Percentiles rank a stretch among this genome's conserved stretches.
These are phyloP conservation scores for Eptesicus fuscus DNA, from an alignment of 2,113 vertebrate genomes.

Conservation along the genomic window DNA sequence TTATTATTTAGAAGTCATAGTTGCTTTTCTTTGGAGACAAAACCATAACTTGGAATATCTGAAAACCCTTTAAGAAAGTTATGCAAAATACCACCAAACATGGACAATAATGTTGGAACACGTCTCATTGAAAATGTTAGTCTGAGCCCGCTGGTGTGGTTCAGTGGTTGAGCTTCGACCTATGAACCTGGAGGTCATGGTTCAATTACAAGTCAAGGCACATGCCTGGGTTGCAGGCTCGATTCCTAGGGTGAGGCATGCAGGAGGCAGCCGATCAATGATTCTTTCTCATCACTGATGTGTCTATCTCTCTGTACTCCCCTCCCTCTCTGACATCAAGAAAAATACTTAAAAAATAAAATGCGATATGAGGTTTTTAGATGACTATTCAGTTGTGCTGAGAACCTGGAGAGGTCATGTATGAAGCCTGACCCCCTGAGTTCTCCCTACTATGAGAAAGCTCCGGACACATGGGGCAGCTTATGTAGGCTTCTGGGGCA, in stretches of 20 bases:
- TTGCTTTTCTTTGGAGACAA: neutral
- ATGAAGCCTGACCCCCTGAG: neutral
- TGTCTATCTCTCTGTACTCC: no score
- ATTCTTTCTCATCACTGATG: no score
- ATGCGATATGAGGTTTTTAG: neutral
- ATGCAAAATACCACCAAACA: constrained; percentile 22
- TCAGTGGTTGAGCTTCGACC: no score
- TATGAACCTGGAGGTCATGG: no score
- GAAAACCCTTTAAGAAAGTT: neutral
- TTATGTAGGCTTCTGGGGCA: accelerated
- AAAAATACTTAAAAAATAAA: neutral
- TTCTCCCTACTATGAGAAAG: neutral
- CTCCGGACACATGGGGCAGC: neutral
- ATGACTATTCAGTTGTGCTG: neutral
- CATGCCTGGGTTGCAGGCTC: no score
- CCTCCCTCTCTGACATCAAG: no score
- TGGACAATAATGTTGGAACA: neutral
- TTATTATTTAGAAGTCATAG: neutral
- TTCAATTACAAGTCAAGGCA: no score
- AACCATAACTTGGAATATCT: neutral
- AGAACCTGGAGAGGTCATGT: neutral
- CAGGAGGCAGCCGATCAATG: no score
- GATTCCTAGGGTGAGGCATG: no score
- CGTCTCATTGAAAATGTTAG: neutral
- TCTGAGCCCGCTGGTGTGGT: no score